A percentile compares a stretch with the other conserved stretches of the same genome.
Conservation (phyloP, 2,888 invertebrate genomes). For the Diarsia dahlii region DNA sequence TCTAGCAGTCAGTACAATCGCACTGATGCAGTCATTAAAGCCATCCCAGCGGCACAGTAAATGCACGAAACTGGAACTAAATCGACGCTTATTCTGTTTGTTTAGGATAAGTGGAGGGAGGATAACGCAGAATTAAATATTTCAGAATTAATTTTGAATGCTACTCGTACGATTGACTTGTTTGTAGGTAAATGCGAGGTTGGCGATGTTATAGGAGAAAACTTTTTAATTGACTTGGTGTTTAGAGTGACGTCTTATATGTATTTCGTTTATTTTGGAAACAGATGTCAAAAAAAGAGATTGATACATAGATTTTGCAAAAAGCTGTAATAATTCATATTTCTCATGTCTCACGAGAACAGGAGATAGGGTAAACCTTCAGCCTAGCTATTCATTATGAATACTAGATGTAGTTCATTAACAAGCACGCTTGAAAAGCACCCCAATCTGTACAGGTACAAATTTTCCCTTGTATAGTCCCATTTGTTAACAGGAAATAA, state of each 20-base stretch:
- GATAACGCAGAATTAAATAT: neutral
- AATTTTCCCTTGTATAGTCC: slow-evolving; percentile 25
- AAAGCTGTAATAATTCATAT: neutral
- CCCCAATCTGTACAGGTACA: slow-evolving; percentile 36
- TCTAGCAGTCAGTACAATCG: slow-evolving; percentile 11
- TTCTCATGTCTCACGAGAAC: neutral
- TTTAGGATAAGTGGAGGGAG: neutral
- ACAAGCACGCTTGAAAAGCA: neutral
- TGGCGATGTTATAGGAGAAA: neutral
- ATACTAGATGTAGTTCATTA: neutral
- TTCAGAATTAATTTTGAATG: neutral
- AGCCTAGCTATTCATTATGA: neutral
- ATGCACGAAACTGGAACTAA: slow-evolving; percentile 15
- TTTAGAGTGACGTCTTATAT: neutral
- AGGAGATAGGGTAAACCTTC: neutral
- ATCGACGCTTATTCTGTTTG: slow-evolving; percentile 12
- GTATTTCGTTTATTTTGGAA: no score
- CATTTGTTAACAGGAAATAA: slow-evolving; percentile 42
- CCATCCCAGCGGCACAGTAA: slow-evolving; percentile 8
- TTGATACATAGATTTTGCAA: neutral
- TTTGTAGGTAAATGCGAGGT: neutral
- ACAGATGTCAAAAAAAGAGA: neutral
- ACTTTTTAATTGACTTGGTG: neutral
- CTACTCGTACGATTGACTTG: neutral
- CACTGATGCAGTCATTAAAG: slow-evolving; percentile 34